phyloP scores from a whole-genome alignment of 35 echinoderm and acorn worm genomes.

The Chiridota heheva region DNA sequence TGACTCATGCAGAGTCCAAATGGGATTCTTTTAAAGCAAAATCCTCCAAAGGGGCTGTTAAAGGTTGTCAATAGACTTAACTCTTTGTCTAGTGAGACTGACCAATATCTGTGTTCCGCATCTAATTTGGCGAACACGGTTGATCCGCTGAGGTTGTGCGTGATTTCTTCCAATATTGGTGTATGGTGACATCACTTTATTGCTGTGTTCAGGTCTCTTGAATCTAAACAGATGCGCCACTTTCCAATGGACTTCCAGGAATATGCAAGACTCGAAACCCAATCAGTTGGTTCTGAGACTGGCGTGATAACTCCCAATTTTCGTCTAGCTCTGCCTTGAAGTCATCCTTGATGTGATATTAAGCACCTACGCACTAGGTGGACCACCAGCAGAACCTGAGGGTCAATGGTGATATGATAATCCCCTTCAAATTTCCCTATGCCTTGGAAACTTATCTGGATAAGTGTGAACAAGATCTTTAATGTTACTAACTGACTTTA shows the following conservation, averaged over 20 bases:
- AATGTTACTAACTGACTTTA: not conserved
- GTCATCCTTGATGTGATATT: conserved; percentile 31
- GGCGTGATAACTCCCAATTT: conserved; percentile 49
- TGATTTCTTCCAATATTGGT: conserved; percentile 59
- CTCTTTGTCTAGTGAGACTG: conserved; percentile 12
- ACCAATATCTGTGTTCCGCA: conserved; percentile 42
- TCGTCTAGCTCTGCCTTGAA: conserved; percentile 56
- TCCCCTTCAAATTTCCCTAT: conserved; percentile 45
- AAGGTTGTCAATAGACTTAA: conserved; percentile 33
- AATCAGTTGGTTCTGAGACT: conserved; percentile 59
- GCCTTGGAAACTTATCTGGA: conserved; percentile 53
- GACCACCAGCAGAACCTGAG: conserved; percentile 27
- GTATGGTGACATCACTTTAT: conserved; percentile 35
- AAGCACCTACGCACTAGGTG: conserved; percentile 18
- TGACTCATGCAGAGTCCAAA: conserved; percentile 57
- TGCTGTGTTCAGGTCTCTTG: conserved; percentile 36
- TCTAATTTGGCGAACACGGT: conserved; percentile 57
- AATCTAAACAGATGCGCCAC: conserved; percentile 47
- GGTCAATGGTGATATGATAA: conserved; percentile 48
- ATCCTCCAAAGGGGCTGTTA: conserved; percentile 56
- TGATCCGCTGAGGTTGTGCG: conserved; percentile 25
- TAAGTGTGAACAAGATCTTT: conserved; percentile 18
- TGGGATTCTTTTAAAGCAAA: conserved; percentile 42
- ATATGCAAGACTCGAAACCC: conserved; percentile 56
- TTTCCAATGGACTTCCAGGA: conserved; percentile 32